Conservation (phyloP, 2,888 invertebrate genomes). For the Drosophila limbata region DNA sequence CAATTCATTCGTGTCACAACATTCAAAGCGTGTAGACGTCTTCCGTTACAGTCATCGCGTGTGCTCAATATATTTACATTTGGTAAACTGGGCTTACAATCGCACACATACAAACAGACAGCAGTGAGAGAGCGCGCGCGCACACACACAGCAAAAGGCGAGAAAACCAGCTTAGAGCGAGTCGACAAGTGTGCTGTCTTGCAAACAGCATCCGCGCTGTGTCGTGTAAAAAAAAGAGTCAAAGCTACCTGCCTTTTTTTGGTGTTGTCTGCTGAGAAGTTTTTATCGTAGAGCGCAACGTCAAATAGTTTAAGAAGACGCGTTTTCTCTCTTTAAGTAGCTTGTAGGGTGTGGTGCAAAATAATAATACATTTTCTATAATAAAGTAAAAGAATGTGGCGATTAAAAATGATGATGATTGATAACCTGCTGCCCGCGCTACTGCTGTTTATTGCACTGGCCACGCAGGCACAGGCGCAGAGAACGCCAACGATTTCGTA, state of each 20-base stretch:
- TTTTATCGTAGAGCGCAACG: constrained; percentile 54
- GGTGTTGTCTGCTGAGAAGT: constrained; percentile 45
- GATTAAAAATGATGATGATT: constrained; percentile 26
- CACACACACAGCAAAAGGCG: constrained; percentile 42
- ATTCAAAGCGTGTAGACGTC: constrained; percentile 57
- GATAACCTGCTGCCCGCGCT: constrained; percentile 48
- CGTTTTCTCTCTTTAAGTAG: constrained; percentile 34
- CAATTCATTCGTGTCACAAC: constrained; percentile 63
- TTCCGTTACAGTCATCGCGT: constrained; percentile 14
- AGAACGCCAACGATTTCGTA: constrained; percentile 95
- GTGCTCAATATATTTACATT: constrained; percentile 25
- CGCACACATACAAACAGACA: constrained; percentile 28
- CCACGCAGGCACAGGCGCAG: constrained; percentile 86
- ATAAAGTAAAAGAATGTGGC: constrained; percentile 53
- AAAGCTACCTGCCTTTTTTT: constrained; percentile 56
- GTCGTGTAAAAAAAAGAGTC: constrained; percentile 74
- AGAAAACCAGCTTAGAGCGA: constrained; percentile 72
- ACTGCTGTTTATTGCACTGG: constrained; percentile 43
- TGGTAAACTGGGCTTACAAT: constrained; percentile 67
- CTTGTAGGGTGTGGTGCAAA: constrained; percentile 79
- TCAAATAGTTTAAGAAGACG: constrained; percentile 37
- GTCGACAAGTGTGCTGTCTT: constrained; percentile 70
- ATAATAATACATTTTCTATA: constrained; percentile 5
- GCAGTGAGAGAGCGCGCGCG: constrained; percentile 51
- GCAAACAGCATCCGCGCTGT: constrained; percentile 72